Evolutionary conservation across 1,140 invertebrate genomes (phyloP), one percentile per base, ranked within the genome.

Genomic region (Mycetomoellerius zeteki): DNA sequence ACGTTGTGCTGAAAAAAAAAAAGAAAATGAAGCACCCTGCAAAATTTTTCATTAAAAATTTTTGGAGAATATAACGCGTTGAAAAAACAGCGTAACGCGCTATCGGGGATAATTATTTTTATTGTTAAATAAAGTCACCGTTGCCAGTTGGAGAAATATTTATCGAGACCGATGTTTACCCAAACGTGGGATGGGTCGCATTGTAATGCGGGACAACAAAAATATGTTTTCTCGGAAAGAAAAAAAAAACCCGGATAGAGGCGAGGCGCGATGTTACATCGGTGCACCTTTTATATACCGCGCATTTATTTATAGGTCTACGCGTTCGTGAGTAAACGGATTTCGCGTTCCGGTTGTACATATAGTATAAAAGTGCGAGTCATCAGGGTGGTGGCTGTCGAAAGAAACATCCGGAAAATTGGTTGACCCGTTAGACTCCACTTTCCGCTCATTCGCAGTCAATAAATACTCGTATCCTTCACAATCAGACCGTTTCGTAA

Each of bases 321-420:
- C 19, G 60, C 30, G 64, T 65, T 43, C 10, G 1, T 27, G 58
- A 37, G 58, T n/a, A 24, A 27, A 4, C 24, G 58, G 1, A 64
- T 64, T 64, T 60, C 27, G 12, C 19, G 27, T 78, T 30, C 5
- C 10, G 27, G 19, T 50, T 14, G 37, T 56, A 16, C 50, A 6
- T n/a, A 24, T 16, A n/a, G 24, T 64, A 43, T 16, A 65, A 78
- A 78, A 47, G 19, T 19, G 43, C 19, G 75, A 52, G n/a, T 52
- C 19, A 8, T 21, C 24, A 10, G 24, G 27, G 6, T 30, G 12
- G n/a, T 16, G 24, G 19, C 4, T 24, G 19, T 1, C 4, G 19
- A 65, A 50, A 16, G 12, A 65, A 78, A 78, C 43, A 65, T 78
- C 27, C 60, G 60, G 43, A 65, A 78, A 78, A 65, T 78, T 78